Base-by-base conservation (phyloP, 1,140 invertebrate species). In the Drosophila serrata region DNA sequence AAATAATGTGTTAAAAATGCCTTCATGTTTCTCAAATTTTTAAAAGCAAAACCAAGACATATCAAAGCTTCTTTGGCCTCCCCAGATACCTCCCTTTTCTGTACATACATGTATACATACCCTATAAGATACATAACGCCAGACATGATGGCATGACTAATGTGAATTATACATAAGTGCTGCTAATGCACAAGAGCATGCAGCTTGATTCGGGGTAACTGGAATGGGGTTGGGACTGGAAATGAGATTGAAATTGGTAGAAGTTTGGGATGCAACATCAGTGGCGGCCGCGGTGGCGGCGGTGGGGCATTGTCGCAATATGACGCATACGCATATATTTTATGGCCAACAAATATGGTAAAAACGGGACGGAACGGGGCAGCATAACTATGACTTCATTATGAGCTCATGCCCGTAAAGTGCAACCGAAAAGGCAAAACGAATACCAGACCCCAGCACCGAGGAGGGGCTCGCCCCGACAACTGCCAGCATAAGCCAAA, bases 321-420 rank as follows among this genome's bases (percentile, higher is more conserved):
- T 84, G 81, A 84, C 81, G 81, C 81, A 84, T 82, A 77, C 79
- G 76, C 79, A 55, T 73, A 77, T 67, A 81, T 72, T 80, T 77
- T 80, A 80, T 85, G 81, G 73, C 56, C 76, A 80, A 62, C 40
- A 79, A 69, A 82, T 75, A 75, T 79, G 81, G 65, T 67, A 79
- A 79, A 79, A 77, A 53, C 40, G 51, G 35, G 51, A 12, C 33
- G 35, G 65, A 29, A 29, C 37, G 42, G 62, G 65, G 46, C 42
- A 81, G 61, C n/a, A 81, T 86, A 75, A 85, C 77, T 81, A 86
- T 82, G 79, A 82, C 75, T 82, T 82, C 79, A 82, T 82, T 82
- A 82, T 86, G 78, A 85, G 74, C 78, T 85, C 82, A 85, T 85
- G 78, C 82, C 74, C 68, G 78, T 69, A 81, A 85, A 84, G 72